Conservation (phyloP, 2,113 vertebrate species). For the Psettodes erumei region DNA sequence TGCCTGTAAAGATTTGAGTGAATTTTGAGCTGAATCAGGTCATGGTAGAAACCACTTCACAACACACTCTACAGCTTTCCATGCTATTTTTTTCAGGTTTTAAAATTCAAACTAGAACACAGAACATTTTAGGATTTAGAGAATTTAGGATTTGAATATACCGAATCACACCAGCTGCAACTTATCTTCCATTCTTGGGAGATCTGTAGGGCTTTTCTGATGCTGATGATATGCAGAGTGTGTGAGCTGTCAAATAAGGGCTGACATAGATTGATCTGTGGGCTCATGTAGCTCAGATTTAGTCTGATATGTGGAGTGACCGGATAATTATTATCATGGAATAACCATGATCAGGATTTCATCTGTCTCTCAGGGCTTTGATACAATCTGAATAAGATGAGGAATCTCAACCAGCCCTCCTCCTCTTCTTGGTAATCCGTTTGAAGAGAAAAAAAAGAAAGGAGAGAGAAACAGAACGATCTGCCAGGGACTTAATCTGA, state of each 20-base stretch:
- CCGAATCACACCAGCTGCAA: neutral
- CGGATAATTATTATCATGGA: constrained; percentile 75
- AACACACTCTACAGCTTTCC: no score
- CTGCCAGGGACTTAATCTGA: constrained; percentile 76
- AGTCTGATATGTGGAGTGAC: constrained; percentile 66
- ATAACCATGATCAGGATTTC: constrained; percentile 77
- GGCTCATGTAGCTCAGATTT: constrained; percentile 64
- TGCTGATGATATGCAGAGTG: constrained; percentile 39
- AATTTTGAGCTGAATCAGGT: neutral
- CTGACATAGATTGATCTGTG: constrained; percentile 75
- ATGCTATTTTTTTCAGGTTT: neutral
- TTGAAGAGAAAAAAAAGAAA: neutral
- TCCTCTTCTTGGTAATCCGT: constrained; percentile 68
- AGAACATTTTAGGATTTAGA: no score
- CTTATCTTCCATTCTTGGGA: constrained; percentile 19
- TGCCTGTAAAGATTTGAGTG: constrained; percentile 8
- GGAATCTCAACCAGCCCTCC: constrained; percentile 53
- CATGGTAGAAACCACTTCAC: no score
- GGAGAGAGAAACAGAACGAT: constrained; percentile 36
- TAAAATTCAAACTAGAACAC: neutral
- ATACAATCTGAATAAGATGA: constrained; percentile 77
- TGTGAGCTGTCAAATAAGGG: constrained; percentile 58
- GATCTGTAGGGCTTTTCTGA: constrained; percentile 40
- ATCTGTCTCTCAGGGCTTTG: constrained; percentile 70
- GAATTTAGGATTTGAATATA: neutral